phyloP scores from a whole-genome alignment of 2,888 invertebrate species.

The Sphecodes monilicornis region DNA sequence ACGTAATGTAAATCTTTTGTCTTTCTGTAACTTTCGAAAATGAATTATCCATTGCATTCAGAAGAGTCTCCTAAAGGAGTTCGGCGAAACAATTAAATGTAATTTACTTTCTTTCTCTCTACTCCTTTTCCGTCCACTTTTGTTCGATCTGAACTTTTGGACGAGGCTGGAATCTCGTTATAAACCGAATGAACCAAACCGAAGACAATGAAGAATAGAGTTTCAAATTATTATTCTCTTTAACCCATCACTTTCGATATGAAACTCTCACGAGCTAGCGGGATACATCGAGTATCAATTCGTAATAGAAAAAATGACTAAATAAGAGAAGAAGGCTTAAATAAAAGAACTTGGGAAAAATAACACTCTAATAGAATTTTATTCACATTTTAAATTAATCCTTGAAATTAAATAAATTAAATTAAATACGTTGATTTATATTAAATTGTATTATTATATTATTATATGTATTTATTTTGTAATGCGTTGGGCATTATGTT shows the following conservation, averaged over 20 bases:
- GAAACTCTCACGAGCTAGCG: neutral
- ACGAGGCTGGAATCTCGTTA: neutral
- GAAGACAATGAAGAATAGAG: neutral
- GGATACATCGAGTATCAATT: neutral
- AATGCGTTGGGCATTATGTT: too few species aligned
- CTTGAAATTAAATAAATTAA: neutral
- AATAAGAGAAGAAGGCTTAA: neutral
- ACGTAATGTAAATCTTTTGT: neutral
- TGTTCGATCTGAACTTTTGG: neutral
- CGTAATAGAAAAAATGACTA: neutral
- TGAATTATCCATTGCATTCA: neutral
- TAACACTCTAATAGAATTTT: neutral
- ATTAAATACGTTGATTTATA: neutral
- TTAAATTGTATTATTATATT: neutral
- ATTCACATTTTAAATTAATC: neutral
- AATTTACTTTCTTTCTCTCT: constrained; percentile 8
- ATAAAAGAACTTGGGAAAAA: neutral
- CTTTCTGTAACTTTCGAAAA: neutral
- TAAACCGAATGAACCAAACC: neutral
- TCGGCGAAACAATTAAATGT: constrained; percentile 11
- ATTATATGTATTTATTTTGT: too few species aligned
- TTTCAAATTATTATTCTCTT: neutral
- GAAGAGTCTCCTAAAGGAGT: neutral
- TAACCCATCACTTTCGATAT: neutral
- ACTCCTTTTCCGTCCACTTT: neutral